Evolutionary conservation across 1,140 invertebrate species (phyloP).

Genomic region (Bombus fervidus): DNA sequence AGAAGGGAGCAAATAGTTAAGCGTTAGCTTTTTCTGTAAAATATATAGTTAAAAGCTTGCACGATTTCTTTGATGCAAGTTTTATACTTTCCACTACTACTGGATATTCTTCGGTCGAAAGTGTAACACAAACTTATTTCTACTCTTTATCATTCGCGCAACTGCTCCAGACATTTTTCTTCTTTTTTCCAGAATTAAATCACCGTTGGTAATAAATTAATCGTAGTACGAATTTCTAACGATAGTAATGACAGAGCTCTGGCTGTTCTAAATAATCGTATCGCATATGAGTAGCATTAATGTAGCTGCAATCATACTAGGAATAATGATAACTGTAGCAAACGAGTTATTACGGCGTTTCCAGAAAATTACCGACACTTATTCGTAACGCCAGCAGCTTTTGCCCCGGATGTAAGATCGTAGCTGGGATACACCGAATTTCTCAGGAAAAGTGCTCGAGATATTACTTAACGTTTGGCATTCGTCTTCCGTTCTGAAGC

Average conservation of each 20-base stretch:
- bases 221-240: not conserved
- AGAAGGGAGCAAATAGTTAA: too few species aligned
- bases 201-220: not conserved
- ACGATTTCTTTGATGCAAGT: too few species aligned
- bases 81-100: too few species aligned
- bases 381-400: not conserved
- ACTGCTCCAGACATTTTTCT: too few species aligned
- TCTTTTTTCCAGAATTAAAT: not conserved
- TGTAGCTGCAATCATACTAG: not conserved
- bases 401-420: not conserved
- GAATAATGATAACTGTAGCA: not conserved
- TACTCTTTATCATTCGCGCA: too few species aligned
- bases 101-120: too few species aligned
- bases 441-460: constrained; percentile 1
- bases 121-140: too few species aligned
- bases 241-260: not conserved
- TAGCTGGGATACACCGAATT: not conserved
- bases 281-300: constrained; percentile 1
- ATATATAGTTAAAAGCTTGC: too few species aligned
- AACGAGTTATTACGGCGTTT: not conserved
- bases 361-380: not conserved
- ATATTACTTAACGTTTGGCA: constrained; percentile 51
- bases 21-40: too few species aligned
- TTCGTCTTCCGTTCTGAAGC: constrained; percentile 44
- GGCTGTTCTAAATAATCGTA: not conserved